Evolutionary conservation across 2,888 invertebrate genomes (phyloP).

Genomic region (Eristalis tenax): DNA sequence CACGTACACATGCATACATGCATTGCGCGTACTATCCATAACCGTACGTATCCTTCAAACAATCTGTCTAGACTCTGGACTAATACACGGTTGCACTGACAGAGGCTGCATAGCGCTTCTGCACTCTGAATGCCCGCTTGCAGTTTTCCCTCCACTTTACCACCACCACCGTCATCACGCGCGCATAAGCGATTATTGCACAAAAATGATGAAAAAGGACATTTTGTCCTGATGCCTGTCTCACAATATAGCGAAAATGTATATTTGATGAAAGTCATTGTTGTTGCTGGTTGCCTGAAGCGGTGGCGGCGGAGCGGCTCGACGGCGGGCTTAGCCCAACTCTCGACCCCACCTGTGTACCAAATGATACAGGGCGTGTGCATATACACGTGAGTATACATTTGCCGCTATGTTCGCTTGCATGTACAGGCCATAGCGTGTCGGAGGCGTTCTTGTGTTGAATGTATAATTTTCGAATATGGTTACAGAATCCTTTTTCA

Average conservation of each 20-base stretch:
- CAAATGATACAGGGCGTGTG: constrained; percentile 39
- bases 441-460: constrained; percentile 20
- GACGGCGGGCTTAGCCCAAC: neutral
- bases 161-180: neutral
- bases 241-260: constrained; percentile 64
- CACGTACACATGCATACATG: neutral
- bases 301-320: too few relatives aligned
- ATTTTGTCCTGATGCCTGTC: constrained; percentile 48
- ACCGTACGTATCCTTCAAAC: constrained; percentile 45
- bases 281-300: constrained; percentile 30
- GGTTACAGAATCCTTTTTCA: constrained; percentile 41
- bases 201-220: constrained; percentile 54
- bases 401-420: neutral
- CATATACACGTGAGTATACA: neutral
- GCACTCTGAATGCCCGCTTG: constrained; percentile 50
- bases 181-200: constrained; percentile 57
- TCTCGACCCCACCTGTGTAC: constrained; percentile 48
- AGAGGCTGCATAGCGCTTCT: constrained; percentile 28
- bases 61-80: constrained; percentile 69
- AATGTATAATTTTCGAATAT: constrained; percentile 55
- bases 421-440: neutral
- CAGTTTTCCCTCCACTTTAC: constrained; percentile 16
- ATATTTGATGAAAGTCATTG: constrained; percentile 56
- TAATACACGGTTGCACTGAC: constrained; percentile 50
- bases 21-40: neutral